phyloP scores from a whole-genome alignment of 1,140 invertebrate genomes.

The Agrypnia vestita region DNA sequence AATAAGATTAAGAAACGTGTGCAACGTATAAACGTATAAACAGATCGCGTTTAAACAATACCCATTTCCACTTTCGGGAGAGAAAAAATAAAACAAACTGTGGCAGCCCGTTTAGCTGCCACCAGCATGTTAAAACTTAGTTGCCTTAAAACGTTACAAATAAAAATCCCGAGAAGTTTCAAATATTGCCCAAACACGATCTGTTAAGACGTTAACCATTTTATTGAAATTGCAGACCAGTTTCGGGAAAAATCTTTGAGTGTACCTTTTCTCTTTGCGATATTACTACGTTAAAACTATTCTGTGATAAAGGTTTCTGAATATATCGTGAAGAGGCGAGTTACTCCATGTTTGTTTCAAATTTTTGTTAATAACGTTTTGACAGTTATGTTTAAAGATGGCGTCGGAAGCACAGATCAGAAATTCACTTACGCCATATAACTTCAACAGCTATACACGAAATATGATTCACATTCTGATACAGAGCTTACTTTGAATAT shows the following conservation, averaged over 20 bases:
- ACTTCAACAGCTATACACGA: background rate
- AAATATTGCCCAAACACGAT: constrained; percentile 53
- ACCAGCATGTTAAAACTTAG: background rate
- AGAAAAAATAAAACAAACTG: background rate
- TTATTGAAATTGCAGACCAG: constrained; percentile 36
- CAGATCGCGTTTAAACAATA: constrained; percentile 58
- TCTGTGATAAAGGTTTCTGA: background rate
- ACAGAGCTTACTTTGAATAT: background rate
- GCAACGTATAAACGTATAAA: constrained; percentile 51
- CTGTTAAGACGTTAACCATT: constrained; percentile 42
- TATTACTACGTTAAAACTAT: constrained; percentile 1
- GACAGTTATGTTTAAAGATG: constrained; percentile 14
- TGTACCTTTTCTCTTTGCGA: constrained; percentile 14
- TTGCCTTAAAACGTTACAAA: constrained; percentile 31
- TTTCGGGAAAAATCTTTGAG: constrained; percentile 40
- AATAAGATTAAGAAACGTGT: constrained; percentile 53
- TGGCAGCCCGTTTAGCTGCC: background rate
- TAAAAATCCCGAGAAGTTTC: constrained; percentile 3
- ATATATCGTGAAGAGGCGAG: background rate
- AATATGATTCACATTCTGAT: background rate
- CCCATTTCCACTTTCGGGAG: constrained; percentile 45
- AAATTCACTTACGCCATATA: constrained; percentile 19
- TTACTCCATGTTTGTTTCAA: too few relatives aligned
- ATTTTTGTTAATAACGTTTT: background rate
- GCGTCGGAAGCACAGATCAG: background rate